A percentile compares a stretch with the other conserved stretches of the same genome.
These are phyloP conservation scores for Psammodynastes pulverulentus DNA, from an alignment of 2,113 vertebrate species.

Conservation along the genomic window DNA sequence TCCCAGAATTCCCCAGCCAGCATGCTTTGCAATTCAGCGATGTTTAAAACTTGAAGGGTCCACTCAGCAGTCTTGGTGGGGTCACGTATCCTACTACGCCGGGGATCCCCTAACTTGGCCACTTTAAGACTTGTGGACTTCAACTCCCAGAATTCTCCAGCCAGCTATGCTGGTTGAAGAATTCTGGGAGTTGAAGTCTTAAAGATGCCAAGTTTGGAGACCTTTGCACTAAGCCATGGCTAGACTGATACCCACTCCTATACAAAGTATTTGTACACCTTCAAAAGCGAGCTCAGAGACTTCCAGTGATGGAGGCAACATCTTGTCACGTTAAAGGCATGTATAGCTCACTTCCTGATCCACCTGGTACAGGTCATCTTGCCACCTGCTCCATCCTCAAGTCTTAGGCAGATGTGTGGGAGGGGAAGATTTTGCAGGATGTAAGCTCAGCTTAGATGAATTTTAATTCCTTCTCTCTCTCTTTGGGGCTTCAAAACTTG, in stretches of 20 bases:
- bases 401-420: neutral
- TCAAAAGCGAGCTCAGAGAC: neutral
- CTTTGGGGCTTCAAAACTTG: neutral
- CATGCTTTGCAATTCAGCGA: neutral
- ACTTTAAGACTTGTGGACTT: too few relatives aligned
- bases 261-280: neutral
- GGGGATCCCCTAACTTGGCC: too few relatives aligned
- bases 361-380: neutral
- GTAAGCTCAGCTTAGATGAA: neutral
- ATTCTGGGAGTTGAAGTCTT: too few relatives aligned
- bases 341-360: neutral
- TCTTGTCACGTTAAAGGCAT: neutral
- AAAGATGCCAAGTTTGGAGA: too few relatives aligned
- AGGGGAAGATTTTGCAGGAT: neutral
- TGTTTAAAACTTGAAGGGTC: neutral
- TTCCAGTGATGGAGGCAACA: neutral
- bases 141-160: too few relatives aligned
- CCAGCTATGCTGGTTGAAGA: too few relatives aligned
- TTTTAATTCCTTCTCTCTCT: neutral
- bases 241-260: neutral
- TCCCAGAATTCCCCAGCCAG: neutral
- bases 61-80: neutral
- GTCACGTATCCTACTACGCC: neutral
- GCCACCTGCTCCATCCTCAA: neutral
- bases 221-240: too few relatives aligned